Conservation (phyloP, 1,140 invertebrate genomes). For the Zaprionus vittiger region DNA sequence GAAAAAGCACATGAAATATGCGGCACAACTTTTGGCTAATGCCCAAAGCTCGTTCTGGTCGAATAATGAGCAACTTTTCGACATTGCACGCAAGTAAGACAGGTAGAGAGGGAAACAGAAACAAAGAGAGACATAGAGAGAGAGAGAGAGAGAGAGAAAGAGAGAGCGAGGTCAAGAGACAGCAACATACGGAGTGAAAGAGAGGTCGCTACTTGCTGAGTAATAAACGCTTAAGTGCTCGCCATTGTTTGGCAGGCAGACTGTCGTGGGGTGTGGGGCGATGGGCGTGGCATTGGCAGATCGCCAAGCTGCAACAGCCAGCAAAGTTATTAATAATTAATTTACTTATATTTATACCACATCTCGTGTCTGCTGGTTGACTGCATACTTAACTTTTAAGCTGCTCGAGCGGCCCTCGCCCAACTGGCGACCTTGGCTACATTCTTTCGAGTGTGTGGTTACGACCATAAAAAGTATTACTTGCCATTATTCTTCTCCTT, state of each 20-base stretch:
- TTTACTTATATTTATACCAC: slow-evolving; percentile 50
- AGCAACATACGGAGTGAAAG: background rate
- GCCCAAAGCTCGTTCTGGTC: slow-evolving; percentile 43
- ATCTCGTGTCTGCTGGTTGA: slow-evolving; percentile 14
- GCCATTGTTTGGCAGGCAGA: slow-evolving; percentile 40
- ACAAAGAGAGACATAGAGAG: background rate
- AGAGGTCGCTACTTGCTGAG: slow-evolving; percentile 41
- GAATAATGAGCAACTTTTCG: slow-evolving; percentile 51
- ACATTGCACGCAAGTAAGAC: slow-evolving; percentile 28
- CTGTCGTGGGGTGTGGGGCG: background rate
- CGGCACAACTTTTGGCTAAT: slow-evolving; percentile 63
- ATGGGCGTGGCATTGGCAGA: slow-evolving; percentile 14
- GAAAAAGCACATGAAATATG: slow-evolving; percentile 28
- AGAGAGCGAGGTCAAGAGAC: background rate
- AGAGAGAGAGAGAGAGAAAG: background rate
- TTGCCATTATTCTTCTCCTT: slow-evolving; percentile 30
- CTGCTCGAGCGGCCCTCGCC: slow-evolving; percentile 18
- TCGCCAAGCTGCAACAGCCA: slow-evolving; percentile 13
- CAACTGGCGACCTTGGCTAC: slow-evolving; percentile 14
- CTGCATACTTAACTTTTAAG: slow-evolving; percentile 31
- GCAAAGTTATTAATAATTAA: slow-evolving; percentile 72
- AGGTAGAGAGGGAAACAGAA: slow-evolving; percentile 5
- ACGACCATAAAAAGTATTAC: slow-evolving; percentile 56
- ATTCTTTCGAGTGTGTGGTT: slow-evolving; percentile 23
- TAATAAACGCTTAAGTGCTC: slow-evolving; percentile 64